phyloP scores from a whole-genome alignment of 2,797 vertebrate genomes.

The Peromyscus nudipes region DNA sequence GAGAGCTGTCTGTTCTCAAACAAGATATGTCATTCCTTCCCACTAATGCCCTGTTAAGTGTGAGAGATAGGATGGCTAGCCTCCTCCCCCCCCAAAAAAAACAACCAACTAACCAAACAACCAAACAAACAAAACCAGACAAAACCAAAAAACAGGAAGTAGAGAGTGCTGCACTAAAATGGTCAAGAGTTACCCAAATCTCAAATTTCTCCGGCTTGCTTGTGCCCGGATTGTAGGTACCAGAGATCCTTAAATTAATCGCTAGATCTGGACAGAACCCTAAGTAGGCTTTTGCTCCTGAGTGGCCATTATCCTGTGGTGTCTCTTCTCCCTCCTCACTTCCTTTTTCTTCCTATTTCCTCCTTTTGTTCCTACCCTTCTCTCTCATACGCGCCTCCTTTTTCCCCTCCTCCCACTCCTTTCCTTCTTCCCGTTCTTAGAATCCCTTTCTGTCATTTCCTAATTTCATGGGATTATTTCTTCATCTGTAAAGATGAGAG shows the following conservation, averaged over 20 bases:
- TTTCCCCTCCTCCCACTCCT: neutral
- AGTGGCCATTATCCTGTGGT: neutral
- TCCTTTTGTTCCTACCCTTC: too few relatives aligned
- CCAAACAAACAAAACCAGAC: neutral
- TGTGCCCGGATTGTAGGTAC: too few relatives aligned
- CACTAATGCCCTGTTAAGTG: neutral
- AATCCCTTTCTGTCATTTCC: neutral
- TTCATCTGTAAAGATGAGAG: constrained; percentile 11
- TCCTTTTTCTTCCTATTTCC: too few relatives aligned
- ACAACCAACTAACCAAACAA: neutral
- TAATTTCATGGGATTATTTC: neutral
- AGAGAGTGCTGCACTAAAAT: neutral
- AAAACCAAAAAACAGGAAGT: neutral
- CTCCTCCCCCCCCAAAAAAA: neutral
- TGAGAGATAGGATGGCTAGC: too few relatives aligned
- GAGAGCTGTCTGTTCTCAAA: neutral
- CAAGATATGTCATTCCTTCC: neutral
- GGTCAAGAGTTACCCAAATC: neutral
- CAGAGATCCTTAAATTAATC: neutral
- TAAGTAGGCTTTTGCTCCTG: too few relatives aligned
- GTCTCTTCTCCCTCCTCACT: neutral
- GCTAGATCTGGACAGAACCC: neutral
- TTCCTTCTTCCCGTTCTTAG: neutral
- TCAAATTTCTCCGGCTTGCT: neutral
- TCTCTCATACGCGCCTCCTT: neutral